Evolutionary conservation across 1,140 invertebrate species (phyloP).

Genomic region (Whitmania pigra): DNA sequence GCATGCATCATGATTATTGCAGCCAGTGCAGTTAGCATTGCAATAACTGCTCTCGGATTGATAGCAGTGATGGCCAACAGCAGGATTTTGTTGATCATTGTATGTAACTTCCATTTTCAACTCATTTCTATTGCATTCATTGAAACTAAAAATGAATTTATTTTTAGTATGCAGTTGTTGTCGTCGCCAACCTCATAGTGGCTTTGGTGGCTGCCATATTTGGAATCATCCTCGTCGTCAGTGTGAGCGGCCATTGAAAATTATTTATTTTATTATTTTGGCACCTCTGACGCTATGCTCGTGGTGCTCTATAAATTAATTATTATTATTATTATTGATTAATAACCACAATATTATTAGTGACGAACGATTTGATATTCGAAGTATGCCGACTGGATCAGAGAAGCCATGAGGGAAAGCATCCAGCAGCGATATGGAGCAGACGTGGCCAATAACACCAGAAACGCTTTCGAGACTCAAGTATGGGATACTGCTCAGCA

Average conservation of each 20-base stretch:
- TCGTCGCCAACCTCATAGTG: neutral
- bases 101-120: neutral
- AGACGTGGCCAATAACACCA: neutral
- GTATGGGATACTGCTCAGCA: slow-evolving; percentile 15
- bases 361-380: neutral
- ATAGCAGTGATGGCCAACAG: slow-evolving; percentile 11
- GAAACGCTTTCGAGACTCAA: slow-evolving; percentile 7
- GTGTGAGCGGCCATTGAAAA: neutral
- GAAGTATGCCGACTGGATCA: slow-evolving; percentile 4
- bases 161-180: slow-evolving; percentile 10
- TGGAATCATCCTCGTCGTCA: neutral
- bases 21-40: slow-evolving; percentile 1
- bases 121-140: neutral
- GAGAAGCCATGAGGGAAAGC: slow-evolving; percentile 14
- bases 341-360: neutral
- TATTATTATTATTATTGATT: too few relatives aligned
- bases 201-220: slow-evolving; percentile 11
- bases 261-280: too few relatives aligned
- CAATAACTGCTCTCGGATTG: neutral
- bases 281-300: too few relatives aligned
- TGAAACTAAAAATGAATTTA: neutral
- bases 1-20: slow-evolving; percentile 14
- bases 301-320: too few relatives aligned
- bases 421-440: slow-evolving; percentile 10
- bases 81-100: slow-evolving; percentile 9